Evolutionary conservation across 1,140 invertebrate species (phyloP).

Genomic region (Coelopa frigida): DNA sequence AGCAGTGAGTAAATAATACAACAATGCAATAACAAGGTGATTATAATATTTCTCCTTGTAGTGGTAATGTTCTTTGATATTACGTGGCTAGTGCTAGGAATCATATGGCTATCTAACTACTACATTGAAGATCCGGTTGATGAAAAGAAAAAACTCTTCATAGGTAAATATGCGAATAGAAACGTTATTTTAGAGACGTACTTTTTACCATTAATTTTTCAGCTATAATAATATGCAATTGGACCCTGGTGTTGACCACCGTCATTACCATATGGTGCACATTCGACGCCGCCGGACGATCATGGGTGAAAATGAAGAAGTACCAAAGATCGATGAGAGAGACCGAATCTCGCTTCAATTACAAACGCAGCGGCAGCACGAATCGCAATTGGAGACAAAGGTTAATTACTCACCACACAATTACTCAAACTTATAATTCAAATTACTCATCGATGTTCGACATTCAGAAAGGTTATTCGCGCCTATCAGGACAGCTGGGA

Average conservation of each 20-base stretch:
- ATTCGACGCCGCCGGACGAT: conserved; percentile 77
- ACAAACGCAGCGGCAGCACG: conserved; percentile 69
- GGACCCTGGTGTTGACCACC: conserved; percentile 65
- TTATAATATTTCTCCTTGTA: conserved; percentile 29
- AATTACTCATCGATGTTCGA: too few species aligned
- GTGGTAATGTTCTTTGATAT: conserved; percentile 69
- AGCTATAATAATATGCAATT: conserved; percentile 78
- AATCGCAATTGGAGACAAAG: conserved; percentile 83
- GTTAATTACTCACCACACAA: conserved; percentile 44
- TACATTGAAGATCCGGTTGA: conserved; percentile 64
- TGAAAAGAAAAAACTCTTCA: conserved; percentile 63
- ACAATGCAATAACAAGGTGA: background rate
- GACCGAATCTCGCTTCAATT: conserved; percentile 64
- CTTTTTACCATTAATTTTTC: conserved; percentile 11
- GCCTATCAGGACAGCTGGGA: conserved; percentile 90
- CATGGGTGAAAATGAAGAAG: conserved; percentile 92
- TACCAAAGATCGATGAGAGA: conserved; percentile 78
- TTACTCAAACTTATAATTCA: too few species aligned
- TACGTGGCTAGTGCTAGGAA: conserved; percentile 66
- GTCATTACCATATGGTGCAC: conserved; percentile 80
- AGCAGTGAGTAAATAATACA: conserved; percentile 53
- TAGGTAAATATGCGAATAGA: conserved; percentile 64
- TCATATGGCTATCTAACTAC: conserved; percentile 64
- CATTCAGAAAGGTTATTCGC: conserved; percentile 74
- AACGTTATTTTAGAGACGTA: background rate